Evolutionary conservation across 1,140 invertebrate species (phyloP), one percentile per base, ranked within the genome.

Genomic region (Brachionus sp.): DNA sequence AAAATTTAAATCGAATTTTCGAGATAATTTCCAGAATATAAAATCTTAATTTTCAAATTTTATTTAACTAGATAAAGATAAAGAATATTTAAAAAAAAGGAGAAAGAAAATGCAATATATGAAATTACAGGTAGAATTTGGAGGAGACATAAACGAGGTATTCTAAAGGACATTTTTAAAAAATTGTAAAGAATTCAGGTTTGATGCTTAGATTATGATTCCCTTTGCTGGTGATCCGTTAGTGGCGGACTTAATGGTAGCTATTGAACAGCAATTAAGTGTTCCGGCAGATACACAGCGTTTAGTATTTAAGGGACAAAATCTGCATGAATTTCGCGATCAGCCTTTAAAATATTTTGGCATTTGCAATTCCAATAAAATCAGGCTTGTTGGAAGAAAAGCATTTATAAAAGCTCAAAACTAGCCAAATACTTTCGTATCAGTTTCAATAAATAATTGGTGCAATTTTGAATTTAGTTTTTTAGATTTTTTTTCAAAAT

Each of bases 51-150:
- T 7, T 57, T 25, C 2, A 19, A 19, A 19, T 42, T 13, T 57
- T 57, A 57, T 57, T 57, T 57, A 57, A 19, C 16, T 57, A 57
- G n/a, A 57, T 19, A 57, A 23, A 29, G 29, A 25, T 42, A 57
- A 9, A 19, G 0, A 57, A 57, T 7, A 57, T 19, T 42, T 13
- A 42, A 39, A 10, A 42, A 29, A 35, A 44, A 66, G 2, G 4
- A 66, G 3, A 29, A 12, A 1, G 3, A 66, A 33, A 75, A 80
- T 80, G 77, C 77, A 80, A 29, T 80, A 42, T 19, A 66, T 82
- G 39, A 82, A 82, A 68, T 25, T 82, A 35, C 80, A 82, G 37
- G 23, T 82, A 10, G 57, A 82, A 66, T 82, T 82, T 37, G 80
- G 80, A 16, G 80, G 80, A 5, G 80, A 82, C 35, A 68, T 82